Evolutionary conservation across 2,797 vertebrate species (phyloP).

Genomic region (Falco columbarius): DNA sequence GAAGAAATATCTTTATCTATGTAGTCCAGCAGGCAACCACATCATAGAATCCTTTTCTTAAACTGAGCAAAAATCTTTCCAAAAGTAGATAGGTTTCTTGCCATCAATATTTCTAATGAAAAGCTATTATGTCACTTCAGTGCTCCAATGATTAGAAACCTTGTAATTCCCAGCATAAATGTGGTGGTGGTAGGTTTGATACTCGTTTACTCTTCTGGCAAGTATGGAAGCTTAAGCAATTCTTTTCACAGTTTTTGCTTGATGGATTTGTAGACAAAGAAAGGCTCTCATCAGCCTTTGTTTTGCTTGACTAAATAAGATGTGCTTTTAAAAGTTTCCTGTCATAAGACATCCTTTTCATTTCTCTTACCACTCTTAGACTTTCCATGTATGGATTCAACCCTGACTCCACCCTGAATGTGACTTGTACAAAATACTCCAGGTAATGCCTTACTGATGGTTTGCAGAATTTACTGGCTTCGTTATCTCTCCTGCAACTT

Average conservation of each 20-base stretch:
- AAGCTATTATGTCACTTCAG: not conserved
- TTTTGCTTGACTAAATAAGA: not conserved
- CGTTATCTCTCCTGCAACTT: not conserved
- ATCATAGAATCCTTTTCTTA: not conserved
- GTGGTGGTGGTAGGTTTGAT: not conserved
- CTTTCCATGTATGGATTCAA: not conserved
- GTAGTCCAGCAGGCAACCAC: not conserved
- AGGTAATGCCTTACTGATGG: not conserved
- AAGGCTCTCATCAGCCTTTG: not conserved
- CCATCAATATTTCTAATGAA: not conserved
- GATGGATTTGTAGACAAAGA: not conserved
- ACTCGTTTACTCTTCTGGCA: not conserved
- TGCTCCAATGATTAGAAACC: not conserved
- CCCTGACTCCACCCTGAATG: not conserved
- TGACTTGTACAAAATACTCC: not conserved
- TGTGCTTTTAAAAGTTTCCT: not conserved
- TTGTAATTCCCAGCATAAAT: not conserved
- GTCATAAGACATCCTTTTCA: not conserved
- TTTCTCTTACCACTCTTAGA: not conserved
- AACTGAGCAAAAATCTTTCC: not conserved
- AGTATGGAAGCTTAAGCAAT: not conserved
- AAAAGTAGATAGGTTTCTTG: not conserved
- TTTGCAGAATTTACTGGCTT: not conserved
- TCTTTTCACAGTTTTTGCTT: not conserved
- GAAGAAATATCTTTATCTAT: not conserved